Percentiles rank a stretch among this genome's conserved stretches.
phyloP scores from a whole-genome alignment of 2,888 invertebrate species.

The Drosophila subquinaria region DNA sequence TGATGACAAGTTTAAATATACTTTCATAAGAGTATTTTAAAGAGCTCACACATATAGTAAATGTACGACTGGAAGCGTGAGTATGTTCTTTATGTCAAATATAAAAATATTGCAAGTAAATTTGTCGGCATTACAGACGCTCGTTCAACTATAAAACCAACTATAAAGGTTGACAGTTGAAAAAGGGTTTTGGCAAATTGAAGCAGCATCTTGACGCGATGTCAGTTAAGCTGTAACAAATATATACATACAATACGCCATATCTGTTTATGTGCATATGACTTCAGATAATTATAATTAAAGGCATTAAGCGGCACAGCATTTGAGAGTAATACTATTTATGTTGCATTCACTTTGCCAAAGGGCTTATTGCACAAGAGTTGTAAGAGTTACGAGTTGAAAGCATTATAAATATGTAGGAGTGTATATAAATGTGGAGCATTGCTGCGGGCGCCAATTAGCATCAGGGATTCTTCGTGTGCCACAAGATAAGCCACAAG shows the following conservation, averaged over 20 bases:
- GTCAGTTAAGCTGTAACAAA: slow-evolving; percentile 2
- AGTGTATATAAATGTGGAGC: slow-evolving; percentile 1
- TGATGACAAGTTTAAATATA: background rate
- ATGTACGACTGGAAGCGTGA: slow-evolving; percentile 1
- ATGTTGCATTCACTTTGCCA: background rate
- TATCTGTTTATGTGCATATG: background rate
- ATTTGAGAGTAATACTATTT: background rate
- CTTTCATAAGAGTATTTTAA: background rate
- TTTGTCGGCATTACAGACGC: slow-evolving; percentile 7
- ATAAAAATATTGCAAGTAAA: slow-evolving; percentile 39
- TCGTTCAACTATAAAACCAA: slow-evolving; percentile 17
- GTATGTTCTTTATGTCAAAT: slow-evolving; percentile 23
- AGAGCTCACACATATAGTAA: slow-evolving; percentile 6
- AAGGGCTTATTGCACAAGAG: slow-evolving; percentile 5
- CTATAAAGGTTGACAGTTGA: slow-evolving; percentile 37
- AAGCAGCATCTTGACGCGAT: slow-evolving; percentile 14
- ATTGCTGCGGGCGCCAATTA: slow-evolving; percentile 58
- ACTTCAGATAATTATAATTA: slow-evolving; percentile 1
- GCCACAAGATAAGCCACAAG: slow-evolving; percentile 46
- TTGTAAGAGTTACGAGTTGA: slow-evolving; percentile 14
- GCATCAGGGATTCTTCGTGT: slow-evolving; percentile 36
- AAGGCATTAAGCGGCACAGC: slow-evolving; percentile 2
- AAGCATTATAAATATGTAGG: slow-evolving; percentile 15
- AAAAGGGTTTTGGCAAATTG: background rate
- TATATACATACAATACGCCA: background rate